A percentile compares a stretch with the other conserved stretches of the same genome.
Conservation (phyloP, 2,888 invertebrate genomes). For the Harmothoe impar region DNA sequence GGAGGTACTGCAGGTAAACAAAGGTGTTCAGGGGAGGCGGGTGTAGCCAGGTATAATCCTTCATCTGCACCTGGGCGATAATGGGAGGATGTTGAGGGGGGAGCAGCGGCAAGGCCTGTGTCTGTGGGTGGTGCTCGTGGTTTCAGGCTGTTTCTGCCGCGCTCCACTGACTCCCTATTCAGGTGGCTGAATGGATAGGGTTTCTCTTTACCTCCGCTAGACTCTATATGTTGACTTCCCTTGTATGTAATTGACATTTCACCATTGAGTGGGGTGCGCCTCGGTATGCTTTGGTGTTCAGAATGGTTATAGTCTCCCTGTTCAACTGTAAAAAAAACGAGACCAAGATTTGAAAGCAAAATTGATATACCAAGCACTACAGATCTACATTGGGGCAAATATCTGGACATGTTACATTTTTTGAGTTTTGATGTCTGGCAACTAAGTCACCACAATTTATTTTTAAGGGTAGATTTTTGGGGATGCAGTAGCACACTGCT, state of each 20-base stretch:
- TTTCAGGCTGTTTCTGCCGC: background rate
- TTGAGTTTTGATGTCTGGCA: too few species aligned
- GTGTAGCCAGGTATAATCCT: slow-evolving; percentile 4
- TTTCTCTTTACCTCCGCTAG: background rate
- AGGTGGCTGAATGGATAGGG: background rate
- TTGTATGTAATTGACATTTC: slow-evolving; percentile 23
- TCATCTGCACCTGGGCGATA: slow-evolving; percentile 16
- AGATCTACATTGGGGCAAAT: too few species aligned
- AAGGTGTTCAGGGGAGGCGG: background rate
- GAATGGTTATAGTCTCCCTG: too few species aligned
- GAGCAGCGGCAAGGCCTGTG: background rate
- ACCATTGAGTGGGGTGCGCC: background rate
- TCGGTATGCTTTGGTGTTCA: too few species aligned
- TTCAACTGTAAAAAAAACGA: too few species aligned
- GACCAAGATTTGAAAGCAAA: too few species aligned
- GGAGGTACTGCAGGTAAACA: background rate
- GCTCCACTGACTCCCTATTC: slow-evolving; percentile 20
- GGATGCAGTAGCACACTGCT: too few species aligned
- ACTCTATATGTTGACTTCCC: background rate
- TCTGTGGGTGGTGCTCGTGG: slow-evolving; percentile 12
- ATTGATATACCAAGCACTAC: too few species aligned
- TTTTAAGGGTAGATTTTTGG: too few species aligned
- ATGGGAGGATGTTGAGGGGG: background rate
- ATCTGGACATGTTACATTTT: too few species aligned
- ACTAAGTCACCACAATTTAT: too few species aligned